Percentiles rank a stretch among this genome's conserved stretches.
phyloP scores from a whole-genome alignment of 2,113 vertebrate species.

The Alaudala cheleensis region DNA sequence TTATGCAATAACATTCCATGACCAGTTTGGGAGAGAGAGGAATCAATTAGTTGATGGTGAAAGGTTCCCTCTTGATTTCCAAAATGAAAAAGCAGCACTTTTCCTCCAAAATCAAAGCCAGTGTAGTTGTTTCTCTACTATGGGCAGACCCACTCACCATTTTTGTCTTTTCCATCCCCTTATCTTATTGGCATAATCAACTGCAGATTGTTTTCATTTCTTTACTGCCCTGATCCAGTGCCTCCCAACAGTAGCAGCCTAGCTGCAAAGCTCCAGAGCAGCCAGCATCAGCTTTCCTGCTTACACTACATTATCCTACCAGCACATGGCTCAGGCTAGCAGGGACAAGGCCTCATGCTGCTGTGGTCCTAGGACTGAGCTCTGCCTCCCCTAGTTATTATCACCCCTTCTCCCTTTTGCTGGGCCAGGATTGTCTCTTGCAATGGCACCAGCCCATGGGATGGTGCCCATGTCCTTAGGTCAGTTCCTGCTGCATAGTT shows the following conservation, averaged over 20 bases:
- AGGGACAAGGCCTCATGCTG: neutral
- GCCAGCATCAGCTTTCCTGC: neutral
- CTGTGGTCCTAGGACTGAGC: neutral
- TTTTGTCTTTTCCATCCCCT: neutral
- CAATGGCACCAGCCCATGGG: neutral
- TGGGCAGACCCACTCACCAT: neutral
- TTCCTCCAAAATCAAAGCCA: neutral
- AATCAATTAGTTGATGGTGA: constrained; percentile 1
- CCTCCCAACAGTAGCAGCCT: neutral
- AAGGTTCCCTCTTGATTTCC: neutral
- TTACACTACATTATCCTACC: neutral
- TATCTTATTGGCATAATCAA: accelerated
- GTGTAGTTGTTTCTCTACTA: neutral
- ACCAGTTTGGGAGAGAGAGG: neutral
- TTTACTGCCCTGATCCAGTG: neutral
- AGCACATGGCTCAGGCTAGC: too few relatives aligned
- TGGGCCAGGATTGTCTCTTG: neutral
- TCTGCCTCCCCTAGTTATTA: neutral
- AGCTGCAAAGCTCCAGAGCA: neutral
- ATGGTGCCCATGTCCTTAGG: neutral
- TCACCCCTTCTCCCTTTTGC: neutral
- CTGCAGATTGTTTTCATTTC: neutral
- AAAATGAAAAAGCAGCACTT: neutral
- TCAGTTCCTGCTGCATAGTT: neutral
- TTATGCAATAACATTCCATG: neutral